Evolutionary conservation across 1,140 invertebrate genomes (phyloP).

Genomic region (Zaprionus nigranus): DNA sequence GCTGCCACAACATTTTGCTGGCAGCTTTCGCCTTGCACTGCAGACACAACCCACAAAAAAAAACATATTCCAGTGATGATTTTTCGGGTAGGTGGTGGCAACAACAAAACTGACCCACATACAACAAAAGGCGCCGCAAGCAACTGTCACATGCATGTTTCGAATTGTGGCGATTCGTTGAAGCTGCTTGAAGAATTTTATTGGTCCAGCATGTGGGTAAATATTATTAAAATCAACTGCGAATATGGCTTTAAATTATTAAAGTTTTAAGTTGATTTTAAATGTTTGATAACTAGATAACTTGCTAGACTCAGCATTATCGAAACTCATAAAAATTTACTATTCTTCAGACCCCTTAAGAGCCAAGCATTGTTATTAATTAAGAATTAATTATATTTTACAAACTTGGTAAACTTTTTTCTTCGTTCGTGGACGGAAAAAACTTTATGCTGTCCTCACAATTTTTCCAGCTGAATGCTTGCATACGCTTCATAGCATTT

Average conservation of each 20-base stretch:
- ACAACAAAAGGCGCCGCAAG: slow-evolving; percentile 44
- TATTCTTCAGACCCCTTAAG: neutral
- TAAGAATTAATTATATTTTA: slow-evolving; percentile 30
- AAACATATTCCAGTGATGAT: slow-evolving; percentile 71
- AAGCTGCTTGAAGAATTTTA: slow-evolving; percentile 62
- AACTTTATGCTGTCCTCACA: slow-evolving; percentile 35
- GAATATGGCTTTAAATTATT: neutral
- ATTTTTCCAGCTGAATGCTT: slow-evolving; percentile 45
- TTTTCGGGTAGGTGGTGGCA: slow-evolving; percentile 52
- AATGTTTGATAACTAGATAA: neutral
- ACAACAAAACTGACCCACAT: slow-evolving; percentile 54
- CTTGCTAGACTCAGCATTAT: neutral
- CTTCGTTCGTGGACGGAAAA: neutral
- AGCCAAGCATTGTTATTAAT: slow-evolving; percentile 32
- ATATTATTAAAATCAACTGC: neutral
- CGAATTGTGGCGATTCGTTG: slow-evolving; percentile 71
- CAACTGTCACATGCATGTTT: slow-evolving; percentile 68
- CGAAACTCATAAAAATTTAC: neutral
- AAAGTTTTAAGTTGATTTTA: neutral
- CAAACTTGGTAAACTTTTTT: slow-evolving; percentile 24
- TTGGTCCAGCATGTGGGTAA: slow-evolving; percentile 42
- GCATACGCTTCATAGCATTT: slow-evolving; percentile 18
- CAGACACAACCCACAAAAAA: slow-evolving; percentile 39
- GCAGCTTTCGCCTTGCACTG: slow-evolving; percentile 39
- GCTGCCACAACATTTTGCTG: slow-evolving; percentile 51